Base-by-base conservation (phyloP, 2,113 vertebrate species). In the Pardalotus punctatus region DNA sequence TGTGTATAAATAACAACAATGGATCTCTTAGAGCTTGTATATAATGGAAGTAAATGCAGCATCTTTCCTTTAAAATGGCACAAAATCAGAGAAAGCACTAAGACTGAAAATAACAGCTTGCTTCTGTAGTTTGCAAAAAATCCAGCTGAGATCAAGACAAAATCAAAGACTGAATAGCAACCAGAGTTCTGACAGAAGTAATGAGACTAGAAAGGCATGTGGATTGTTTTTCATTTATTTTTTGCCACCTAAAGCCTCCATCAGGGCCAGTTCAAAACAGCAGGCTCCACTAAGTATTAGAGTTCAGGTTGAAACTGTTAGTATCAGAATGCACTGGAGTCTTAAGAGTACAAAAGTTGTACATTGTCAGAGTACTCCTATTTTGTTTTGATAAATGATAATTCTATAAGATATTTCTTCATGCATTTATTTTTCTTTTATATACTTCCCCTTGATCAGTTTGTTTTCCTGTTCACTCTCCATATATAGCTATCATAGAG, bases 111-210 rank as follows among this genome's bases (percentile, higher is more conserved):
- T n/a, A 91, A 53, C 54, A 85, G 33, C 81, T 89, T 87, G 36
- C 33, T 90, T 95, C 50, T 42, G 29, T n/a, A 91, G 66, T 89
- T 89, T 87, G 48, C 65, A 86, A 91, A 84, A 91, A 88, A 45
- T 60, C 77, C 73, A 89, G 36, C 61, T 76, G 89, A 91, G 65
- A 87, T 81, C 67, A 82, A 94, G 57, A 92, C 53, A 92, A 82
- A 94, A 84, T 64, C 62, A 64, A 81, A 94, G 53, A 72, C 1
- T 80, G 81, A 89, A 56, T 8, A 76, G 14, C 69, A 94, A 28
- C 48, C 25, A 61, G 65, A 93, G 53, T 53, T 90, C 73, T 89
- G 73, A 91, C 70, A 81, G n/a, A 53, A 76, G 23, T 93, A 79
- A 91, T 81, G 50, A 87, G 45, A 85, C 53, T 60, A 89, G 61